These are phyloP conservation scores for Notamacropus eugenii DNA, from an alignment of 2,797 vertebrate genomes.

Conservation along the genomic window DNA sequence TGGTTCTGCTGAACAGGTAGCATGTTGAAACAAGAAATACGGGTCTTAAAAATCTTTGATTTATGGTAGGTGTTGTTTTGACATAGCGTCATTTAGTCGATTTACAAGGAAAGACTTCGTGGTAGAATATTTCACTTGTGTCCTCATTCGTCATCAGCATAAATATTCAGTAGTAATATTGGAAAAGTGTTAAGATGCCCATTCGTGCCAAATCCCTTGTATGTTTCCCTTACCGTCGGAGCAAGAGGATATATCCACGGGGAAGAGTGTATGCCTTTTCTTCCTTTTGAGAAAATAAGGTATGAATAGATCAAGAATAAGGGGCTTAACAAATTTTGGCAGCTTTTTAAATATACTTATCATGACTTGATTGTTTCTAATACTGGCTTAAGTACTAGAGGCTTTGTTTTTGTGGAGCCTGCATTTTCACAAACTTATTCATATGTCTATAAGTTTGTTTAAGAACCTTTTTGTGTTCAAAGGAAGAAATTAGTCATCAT, in stretches of 20 bases:
- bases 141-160: slow-evolving; percentile 82
- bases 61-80: slow-evolving; percentile 87
- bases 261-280: slow-evolving; percentile 66
- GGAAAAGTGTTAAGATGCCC: slow-evolving; percentile 81
- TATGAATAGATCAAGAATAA: slow-evolving; percentile 71
- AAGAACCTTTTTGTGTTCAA: slow-evolving; percentile 78
- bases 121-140: slow-evolving; percentile 83
- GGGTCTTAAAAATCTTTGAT: slow-evolving; percentile 85
- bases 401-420: slow-evolving; percentile 62
- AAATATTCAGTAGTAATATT: slow-evolving; percentile 81
- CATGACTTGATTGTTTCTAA: slow-evolving; percentile 64
- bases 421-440: slow-evolving; percentile 68
- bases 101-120: slow-evolving; percentile 84
- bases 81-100: slow-evolving; percentile 79
- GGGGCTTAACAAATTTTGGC: slow-evolving; percentile 66
- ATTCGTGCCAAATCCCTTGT: slow-evolving; percentile 78
- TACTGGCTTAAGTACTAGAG: slow-evolving; percentile 64
- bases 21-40: slow-evolving; percentile 88
- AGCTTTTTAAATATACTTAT: slow-evolving; percentile 60
- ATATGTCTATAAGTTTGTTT: slow-evolving; percentile 76
- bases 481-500: slow-evolving; percentile 81
- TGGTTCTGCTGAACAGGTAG: slow-evolving; percentile 85
- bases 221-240: slow-evolving; percentile 73
- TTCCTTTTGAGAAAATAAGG: slow-evolving; percentile 80
- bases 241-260: slow-evolving; percentile 74